Evolutionary conservation across 2,113 vertebrate species (phyloP).

Genomic region (Calyptomena viridis): DNA sequence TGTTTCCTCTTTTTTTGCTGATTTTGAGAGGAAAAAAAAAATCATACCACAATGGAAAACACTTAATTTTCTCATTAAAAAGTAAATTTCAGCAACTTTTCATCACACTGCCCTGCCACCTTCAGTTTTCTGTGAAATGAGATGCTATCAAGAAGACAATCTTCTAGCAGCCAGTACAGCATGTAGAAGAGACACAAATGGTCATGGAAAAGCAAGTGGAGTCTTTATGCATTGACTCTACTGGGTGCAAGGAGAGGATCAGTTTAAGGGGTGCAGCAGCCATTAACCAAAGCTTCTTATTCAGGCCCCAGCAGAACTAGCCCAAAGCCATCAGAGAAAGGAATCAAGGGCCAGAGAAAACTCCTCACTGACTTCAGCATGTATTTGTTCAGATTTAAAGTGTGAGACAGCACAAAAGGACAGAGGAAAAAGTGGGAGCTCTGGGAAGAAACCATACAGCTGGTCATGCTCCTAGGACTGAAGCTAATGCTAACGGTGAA

Average conservation of each 20-base stretch:
- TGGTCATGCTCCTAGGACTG: not conserved
- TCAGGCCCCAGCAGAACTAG: not conserved
- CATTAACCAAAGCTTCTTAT: not conserved
- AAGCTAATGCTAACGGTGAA: not conserved
- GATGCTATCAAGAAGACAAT: not conserved
- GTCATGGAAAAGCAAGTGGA: not conserved
- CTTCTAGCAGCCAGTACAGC: not conserved
- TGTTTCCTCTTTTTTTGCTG: conserved; percentile 77
- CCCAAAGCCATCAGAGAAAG: not conserved
- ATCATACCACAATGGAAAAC: conserved; percentile 68
- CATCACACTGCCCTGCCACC: conserved; percentile 8
- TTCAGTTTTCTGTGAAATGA: not conserved
- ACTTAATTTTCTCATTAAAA: conserved; percentile 76
- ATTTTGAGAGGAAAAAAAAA: conserved; percentile 56
- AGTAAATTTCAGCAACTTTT: conserved; percentile 53
- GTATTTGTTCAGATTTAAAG: not conserved
- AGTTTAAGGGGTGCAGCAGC: not conserved
- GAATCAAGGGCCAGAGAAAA: not conserved
- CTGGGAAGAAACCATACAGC: not conserved
- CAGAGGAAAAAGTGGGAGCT: not conserved
- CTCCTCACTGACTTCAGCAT: not conserved
- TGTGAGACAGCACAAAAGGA: not conserved
- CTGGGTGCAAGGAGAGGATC: not conserved
- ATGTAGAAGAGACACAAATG: not conserved
- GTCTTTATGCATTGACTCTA: not conserved